A percentile compares a stretch with the other conserved stretches of the same genome.
Conservation (phyloP, 2,888 invertebrate species). For the Tholera decimalis region DNA sequence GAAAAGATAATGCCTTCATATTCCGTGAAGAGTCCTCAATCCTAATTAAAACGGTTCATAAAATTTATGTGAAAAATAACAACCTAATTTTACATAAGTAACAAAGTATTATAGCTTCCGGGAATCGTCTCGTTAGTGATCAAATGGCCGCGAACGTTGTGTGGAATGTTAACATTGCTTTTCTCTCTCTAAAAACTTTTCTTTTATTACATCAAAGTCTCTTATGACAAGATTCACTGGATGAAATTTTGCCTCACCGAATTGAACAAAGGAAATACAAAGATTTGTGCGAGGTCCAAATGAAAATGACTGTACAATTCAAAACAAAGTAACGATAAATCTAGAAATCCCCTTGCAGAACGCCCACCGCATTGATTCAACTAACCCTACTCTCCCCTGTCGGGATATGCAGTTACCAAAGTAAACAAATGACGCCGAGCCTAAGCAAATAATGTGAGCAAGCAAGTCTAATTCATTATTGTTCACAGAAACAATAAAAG, state of each 20-base stretch:
- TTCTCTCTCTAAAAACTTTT: conserved; percentile 76
- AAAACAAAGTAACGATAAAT: conserved; percentile 82
- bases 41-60: conserved; percentile 73
- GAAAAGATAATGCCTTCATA: conserved; percentile 44
- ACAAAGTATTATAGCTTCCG: conserved; percentile 85
- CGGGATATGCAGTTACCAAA: conserved; percentile 81
- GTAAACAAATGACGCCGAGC: conserved; percentile 83
- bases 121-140: conserved; percentile 85
- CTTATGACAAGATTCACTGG: conserved; percentile 75
- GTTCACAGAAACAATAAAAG: conserved; percentile 85
- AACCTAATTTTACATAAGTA: conserved; percentile 80
- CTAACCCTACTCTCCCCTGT: conserved; percentile 80
- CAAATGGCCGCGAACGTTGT: conserved; percentile 80
- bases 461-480: conserved; percentile 86
- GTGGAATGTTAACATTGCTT: conserved; percentile 83
- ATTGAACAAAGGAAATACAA: conserved; percentile 71
- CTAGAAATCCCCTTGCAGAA: conserved; percentile 80
- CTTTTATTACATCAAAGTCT: conserved; percentile 83
- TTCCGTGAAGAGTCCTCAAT: conserved; percentile 56
- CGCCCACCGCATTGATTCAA: conserved; percentile 85
- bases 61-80: conserved; percentile 79
- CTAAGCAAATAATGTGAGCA: conserved; percentile 83
- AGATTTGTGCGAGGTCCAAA: conserved; percentile 63
- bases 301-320: conserved; percentile 68
- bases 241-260: conserved; percentile 70